phyloP scores from a whole-genome alignment of 1,140 invertebrate species.

The Wasmannia auropunctata region DNA sequence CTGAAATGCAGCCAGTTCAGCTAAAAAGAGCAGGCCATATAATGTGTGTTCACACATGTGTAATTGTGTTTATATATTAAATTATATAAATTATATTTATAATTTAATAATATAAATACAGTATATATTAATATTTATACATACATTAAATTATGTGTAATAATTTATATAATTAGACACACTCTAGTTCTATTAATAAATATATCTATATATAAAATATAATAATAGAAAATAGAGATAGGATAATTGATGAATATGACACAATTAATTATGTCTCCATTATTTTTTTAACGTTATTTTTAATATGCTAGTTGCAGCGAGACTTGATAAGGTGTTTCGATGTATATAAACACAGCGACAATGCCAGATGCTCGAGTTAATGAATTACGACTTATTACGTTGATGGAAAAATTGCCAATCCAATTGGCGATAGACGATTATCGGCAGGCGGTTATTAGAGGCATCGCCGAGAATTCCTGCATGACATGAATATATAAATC shows the following conservation, averaged over 20 bases:
- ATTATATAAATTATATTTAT: neutral
- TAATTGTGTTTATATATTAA: neutral
- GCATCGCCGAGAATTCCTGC: slow-evolving; percentile 14
- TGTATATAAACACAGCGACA: neutral
- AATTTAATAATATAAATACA: neutral
- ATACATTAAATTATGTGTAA: neutral
- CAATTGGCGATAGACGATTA: neutral
- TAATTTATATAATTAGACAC: neutral
- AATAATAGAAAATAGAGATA: too few relatives aligned
- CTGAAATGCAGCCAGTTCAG: too few relatives aligned
- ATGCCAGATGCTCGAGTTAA: neutral
- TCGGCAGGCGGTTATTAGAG: neutral
- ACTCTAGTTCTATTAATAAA: neutral
- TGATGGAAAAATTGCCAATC: neutral
- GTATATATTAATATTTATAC: neutral
- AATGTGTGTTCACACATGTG: neutral
- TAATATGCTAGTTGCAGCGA: neutral
- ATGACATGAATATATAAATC: slow-evolving; percentile 7
- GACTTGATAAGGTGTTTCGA: neutral
- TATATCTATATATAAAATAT: neutral
- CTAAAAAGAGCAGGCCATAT: too few relatives aligned
- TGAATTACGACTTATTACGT: too few relatives aligned
- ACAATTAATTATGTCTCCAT: neutral
- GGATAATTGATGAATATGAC: neutral
- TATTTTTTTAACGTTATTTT: neutral